These are phyloP conservation scores for Thumatha senex DNA, from an alignment of 2,888 invertebrate species.

Conservation along the genomic window DNA sequence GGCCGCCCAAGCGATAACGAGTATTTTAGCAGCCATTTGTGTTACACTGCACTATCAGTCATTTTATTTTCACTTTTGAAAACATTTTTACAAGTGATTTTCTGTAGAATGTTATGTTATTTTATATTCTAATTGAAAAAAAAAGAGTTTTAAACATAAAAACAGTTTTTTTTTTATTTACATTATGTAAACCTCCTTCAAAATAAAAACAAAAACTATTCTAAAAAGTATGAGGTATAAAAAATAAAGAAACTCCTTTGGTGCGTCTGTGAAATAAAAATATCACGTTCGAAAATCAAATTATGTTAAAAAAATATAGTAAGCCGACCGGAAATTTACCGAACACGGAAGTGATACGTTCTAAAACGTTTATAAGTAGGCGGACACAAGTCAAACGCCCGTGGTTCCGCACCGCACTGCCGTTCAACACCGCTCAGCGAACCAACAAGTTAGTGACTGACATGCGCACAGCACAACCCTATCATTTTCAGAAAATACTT, in stretches of 20 bases:
- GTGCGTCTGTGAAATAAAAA: background rate
- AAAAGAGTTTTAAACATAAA: slow-evolving; percentile 5
- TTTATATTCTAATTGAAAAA: slow-evolving; percentile 34
- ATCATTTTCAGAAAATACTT: slow-evolving; percentile 39
- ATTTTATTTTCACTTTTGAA: slow-evolving; percentile 69
- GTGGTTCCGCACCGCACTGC: slow-evolving; percentile 75
- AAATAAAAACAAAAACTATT: background rate
- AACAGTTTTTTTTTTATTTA: background rate
- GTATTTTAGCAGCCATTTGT: slow-evolving; percentile 64
- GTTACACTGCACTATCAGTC: slow-evolving; percentile 59
- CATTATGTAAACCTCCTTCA: background rate
- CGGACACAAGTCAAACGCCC: slow-evolving; percentile 55
- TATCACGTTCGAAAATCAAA: slow-evolving; percentile 15
- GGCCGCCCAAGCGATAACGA: slow-evolving; percentile 71
- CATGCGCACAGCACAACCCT: slow-evolving; percentile 72
- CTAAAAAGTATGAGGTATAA: background rate
- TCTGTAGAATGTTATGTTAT: slow-evolving; percentile 44
- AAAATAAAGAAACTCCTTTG: background rate
- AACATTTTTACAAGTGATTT: slow-evolving; percentile 53
- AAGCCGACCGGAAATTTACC: slow-evolving; percentile 41
- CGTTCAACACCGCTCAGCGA: slow-evolving; percentile 57
- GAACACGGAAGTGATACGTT: slow-evolving; percentile 46
- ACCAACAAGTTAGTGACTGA: slow-evolving; percentile 79
- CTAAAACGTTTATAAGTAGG: slow-evolving; percentile 41
- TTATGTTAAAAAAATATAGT: slow-evolving; percentile 12